These are phyloP conservation scores for Phymastichus coffea DNA, from an alignment of 1,140 invertebrate species.

Conservation along the genomic window DNA sequence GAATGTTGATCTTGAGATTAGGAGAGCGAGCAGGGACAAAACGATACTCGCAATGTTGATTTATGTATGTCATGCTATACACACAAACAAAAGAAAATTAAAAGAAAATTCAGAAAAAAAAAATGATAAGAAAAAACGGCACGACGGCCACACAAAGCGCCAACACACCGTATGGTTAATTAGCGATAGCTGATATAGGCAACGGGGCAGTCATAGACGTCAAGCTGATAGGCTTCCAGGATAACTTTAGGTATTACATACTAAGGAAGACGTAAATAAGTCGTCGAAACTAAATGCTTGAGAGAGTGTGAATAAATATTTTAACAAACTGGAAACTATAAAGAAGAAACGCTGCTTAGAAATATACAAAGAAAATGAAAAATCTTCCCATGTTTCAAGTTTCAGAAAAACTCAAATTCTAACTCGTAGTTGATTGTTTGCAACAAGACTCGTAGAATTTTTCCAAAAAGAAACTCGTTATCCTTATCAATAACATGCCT, in stretches of 20 bases:
- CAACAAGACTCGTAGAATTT: conserved; percentile 10
- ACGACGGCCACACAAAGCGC: conserved; percentile 35
- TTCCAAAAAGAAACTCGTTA: too few relatives aligned
- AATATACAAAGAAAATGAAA: conserved; percentile 47
- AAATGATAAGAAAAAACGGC: conserved; percentile 16
- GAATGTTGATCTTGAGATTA: conserved; percentile 33
- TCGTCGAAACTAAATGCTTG: conserved; percentile 44
- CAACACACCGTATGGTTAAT: conserved; percentile 33
- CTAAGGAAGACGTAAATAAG: conserved; percentile 38
- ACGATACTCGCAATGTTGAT: conserved; percentile 27
- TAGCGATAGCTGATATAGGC: conserved; percentile 33
- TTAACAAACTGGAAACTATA: conserved; percentile 51
- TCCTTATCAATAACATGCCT: conserved; percentile 29
- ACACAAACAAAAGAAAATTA: conserved; percentile 24
- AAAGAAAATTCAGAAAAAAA: conserved; percentile 7
- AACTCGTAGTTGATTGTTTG: conserved; percentile 6
- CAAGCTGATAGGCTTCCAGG: conserved; percentile 56
- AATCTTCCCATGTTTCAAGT: conserved; percentile 46
- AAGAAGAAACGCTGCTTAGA: conserved; percentile 49
- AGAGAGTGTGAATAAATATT: conserved; percentile 54
- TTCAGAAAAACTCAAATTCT: conserved; percentile 22
- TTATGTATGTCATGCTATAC: conserved; percentile 28
- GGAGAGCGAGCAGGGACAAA: conserved; percentile 27
- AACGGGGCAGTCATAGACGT: conserved; percentile 43
- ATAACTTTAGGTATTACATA: conserved; percentile 53